phyloP scores from a whole-genome alignment of 2,888 invertebrate species.

The Caenorhabditis sinica region DNA sequence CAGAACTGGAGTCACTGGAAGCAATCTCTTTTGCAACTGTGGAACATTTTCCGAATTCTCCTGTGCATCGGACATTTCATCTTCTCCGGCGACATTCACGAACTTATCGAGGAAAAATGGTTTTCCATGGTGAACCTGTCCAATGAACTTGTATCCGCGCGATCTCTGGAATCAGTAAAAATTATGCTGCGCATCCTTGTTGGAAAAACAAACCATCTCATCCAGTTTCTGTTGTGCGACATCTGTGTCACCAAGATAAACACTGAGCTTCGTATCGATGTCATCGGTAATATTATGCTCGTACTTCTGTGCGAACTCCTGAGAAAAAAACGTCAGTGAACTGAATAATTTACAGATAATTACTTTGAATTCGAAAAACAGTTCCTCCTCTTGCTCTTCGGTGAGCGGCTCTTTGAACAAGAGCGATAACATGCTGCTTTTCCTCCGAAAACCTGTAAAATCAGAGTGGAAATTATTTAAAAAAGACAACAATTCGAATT shows the following conservation, averaged over 20 bases:
- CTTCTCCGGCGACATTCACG: too few relatives aligned
- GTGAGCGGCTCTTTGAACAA: constrained; percentile 15
- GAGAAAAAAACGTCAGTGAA: background rate
- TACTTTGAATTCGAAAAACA: constrained; percentile 16
- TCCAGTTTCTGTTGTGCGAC: background rate
- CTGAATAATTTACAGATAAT: background rate
- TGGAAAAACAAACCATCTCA: constrained; percentile 8
- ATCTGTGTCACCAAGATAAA: background rate
- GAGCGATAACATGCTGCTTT: constrained; percentile 20
- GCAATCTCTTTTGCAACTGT: too few relatives aligned
- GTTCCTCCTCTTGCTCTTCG: background rate
- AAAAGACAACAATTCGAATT: background rate
- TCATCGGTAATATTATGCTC: constrained; percentile 7
- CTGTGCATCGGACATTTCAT: background rate
- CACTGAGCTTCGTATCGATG: background rate
- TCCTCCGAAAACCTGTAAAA: background rate
- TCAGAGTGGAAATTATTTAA: background rate
- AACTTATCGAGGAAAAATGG: background rate
- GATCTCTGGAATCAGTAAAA: background rate
- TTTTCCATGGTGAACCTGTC: background rate
- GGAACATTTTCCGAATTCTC: background rate
- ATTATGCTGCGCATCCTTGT: too few relatives aligned
- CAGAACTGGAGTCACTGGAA: too few relatives aligned
- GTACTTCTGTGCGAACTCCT: constrained; percentile 13
- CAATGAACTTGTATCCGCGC: constrained; percentile 11